A percentile compares a stretch with the other conserved stretches of the same genome.
These are phyloP conservation scores for Protonibea diacanthus DNA, from an alignment of 2,797 vertebrate species.

Conservation along the genomic window DNA sequence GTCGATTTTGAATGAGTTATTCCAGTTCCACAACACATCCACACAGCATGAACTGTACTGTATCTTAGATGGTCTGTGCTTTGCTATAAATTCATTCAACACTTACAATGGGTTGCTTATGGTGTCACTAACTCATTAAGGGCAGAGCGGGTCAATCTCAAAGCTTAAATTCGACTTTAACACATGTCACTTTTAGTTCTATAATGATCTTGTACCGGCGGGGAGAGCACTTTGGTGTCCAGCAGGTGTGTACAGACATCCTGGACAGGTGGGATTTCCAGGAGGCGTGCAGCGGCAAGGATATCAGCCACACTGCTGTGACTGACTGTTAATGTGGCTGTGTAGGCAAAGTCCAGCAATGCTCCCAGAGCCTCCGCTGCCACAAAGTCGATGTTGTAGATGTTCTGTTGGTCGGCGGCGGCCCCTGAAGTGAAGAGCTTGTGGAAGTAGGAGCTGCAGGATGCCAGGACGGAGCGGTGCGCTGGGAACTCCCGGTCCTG, in stretches of 20 bases:
- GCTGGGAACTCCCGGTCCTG: slow-evolving; percentile 96
- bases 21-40: slow-evolving; percentile 3
- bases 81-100: not conserved
- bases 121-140: slow-evolving; percentile 3
- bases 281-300: slow-evolving; percentile 93
- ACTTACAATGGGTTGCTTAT: not conserved
- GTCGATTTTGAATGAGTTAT: slow-evolving; percentile 4
- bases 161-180: slow-evolving; percentile 20
- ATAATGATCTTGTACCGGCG: slow-evolving; percentile 79
- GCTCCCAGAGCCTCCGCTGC: slow-evolving; percentile 93
- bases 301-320: slow-evolving; percentile 94
- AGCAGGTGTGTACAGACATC: slow-evolving; percentile 98
- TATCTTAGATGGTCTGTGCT: not conserved
- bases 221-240: slow-evolving; percentile 92
- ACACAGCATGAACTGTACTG: slow-evolving; percentile 1
- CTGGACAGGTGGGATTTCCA: slow-evolving; percentile 95
- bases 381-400: slow-evolving; percentile 97
- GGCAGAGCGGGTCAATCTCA: slow-evolving; percentile 14
- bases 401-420: slow-evolving; percentile 94
- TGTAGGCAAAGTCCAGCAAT: slow-evolving; percentile 98
- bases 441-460: slow-evolving; percentile 98
- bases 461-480: slow-evolving; percentile 98
- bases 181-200: slow-evolving; percentile 26
- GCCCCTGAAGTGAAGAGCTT: slow-evolving; percentile 98
- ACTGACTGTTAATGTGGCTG: slow-evolving; percentile 96